Percentiles rank a stretch among this genome's conserved stretches.
Evolutionary conservation across 2,113 vertebrate species (phyloP).

Genomic region (Oreochromis tanganicae): DNA sequence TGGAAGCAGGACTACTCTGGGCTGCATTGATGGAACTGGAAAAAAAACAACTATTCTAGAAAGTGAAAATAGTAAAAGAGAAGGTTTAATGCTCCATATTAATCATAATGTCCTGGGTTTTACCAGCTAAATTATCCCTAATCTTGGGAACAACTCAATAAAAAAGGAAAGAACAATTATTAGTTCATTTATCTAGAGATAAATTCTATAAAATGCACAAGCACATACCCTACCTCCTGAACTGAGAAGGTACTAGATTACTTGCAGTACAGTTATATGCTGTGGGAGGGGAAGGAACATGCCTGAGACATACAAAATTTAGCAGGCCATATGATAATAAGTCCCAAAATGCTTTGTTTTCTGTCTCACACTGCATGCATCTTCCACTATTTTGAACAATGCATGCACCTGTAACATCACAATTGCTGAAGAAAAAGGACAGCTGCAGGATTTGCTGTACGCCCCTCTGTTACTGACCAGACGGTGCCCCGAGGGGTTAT

Average conservation of each 20-base stretch:
- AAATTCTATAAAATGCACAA: neutral
- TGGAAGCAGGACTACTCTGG: neutral
- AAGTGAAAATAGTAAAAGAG: neutral
- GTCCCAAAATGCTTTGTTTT: neutral
- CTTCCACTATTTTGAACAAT: neutral
- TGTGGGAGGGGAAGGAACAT: neutral
- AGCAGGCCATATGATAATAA: neutral
- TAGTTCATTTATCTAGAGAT: neutral
- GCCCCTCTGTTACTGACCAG: neutral
- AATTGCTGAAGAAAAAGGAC: neutral
- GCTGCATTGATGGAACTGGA: neutral
- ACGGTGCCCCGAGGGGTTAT: neutral
- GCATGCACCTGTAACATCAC: slow-evolving; percentile 25
- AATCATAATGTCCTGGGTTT: neutral
- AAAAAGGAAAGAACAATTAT: neutral
- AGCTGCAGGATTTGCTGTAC: neutral
- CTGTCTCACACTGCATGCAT: neutral
- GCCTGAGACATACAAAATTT: neutral
- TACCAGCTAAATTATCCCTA: neutral
- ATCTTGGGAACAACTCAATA: neutral
- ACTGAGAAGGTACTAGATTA: neutral
- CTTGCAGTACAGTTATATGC: neutral
- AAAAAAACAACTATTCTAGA: neutral
- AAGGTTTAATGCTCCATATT: neutral
- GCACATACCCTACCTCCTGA: neutral